Conservation (phyloP, 2,113 vertebrate species). For the Myotis davidii region DNA sequence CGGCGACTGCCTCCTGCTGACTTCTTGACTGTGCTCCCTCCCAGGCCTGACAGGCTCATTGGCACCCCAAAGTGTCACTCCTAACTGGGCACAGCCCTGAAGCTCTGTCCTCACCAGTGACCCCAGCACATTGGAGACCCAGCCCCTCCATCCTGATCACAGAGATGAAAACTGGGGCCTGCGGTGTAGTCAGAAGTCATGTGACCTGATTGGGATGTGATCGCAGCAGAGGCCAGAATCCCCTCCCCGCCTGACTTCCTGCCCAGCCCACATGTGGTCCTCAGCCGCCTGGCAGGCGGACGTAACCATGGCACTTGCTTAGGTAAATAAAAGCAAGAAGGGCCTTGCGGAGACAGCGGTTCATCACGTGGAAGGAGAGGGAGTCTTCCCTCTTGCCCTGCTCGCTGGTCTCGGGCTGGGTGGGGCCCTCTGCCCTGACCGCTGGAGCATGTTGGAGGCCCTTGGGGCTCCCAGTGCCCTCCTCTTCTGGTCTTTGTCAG, state of each 20-base stretch:
- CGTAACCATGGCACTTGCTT: background rate
- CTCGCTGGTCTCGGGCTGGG: background rate
- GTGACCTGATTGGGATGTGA: background rate
- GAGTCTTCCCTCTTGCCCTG: background rate
- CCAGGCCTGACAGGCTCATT: background rate
- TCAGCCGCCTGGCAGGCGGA: background rate
- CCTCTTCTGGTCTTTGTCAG: background rate
- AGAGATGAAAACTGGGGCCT: background rate
- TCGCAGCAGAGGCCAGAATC: background rate
- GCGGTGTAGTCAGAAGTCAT: background rate
- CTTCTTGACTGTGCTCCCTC: background rate
- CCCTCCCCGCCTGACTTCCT: background rate
- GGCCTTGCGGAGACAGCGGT: background rate
- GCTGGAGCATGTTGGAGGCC: background rate
- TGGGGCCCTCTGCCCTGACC: background rate
- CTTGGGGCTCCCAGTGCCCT: background rate
- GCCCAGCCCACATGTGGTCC: background rate
- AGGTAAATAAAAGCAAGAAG: slow-evolving; percentile 5
- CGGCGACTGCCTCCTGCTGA: background rate
- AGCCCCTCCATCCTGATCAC: background rate
- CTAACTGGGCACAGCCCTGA: background rate
- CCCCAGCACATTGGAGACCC: background rate
- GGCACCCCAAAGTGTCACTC: background rate
- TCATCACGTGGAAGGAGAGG: background rate
- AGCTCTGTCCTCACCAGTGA: background rate